phyloP scores from a whole-genome alignment of 2,888 invertebrate genomes.

The Papilio demoleus region DNA sequence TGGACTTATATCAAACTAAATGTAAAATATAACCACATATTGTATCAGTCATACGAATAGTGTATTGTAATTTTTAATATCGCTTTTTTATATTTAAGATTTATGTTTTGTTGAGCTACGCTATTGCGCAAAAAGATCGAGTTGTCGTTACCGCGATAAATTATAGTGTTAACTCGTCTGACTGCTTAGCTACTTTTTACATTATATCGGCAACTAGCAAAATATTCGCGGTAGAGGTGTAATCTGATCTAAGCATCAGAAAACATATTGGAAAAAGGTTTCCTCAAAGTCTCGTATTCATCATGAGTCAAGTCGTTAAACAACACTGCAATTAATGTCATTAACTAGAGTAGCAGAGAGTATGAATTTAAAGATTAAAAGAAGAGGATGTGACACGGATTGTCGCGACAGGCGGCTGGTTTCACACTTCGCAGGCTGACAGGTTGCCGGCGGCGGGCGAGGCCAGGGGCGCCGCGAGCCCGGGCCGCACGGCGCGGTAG shows the following conservation, averaged over 20 bases:
- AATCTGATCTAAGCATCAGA: no score
- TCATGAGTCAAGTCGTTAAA: background rate
- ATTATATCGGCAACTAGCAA: no score
- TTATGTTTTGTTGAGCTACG: background rate
- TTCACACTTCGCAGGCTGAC: slow-evolving; percentile 36
- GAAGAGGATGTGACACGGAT: slow-evolving; percentile 17
- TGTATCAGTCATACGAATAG: no score
- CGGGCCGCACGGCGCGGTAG: slow-evolving; percentile 39
- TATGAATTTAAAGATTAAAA: slow-evolving; percentile 12
- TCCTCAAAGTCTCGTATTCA: no score
- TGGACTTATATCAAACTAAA: background rate
- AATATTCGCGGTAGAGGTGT: no score
- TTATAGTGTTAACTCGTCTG: no score
- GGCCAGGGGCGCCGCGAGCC: slow-evolving; percentile 37
- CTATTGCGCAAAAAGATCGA: no score
- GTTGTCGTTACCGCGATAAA: no score
- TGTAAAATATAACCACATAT: background rate
- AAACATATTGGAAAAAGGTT: no score
- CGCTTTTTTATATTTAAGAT: background rate
- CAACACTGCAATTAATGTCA: background rate
- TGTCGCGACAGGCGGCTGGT: slow-evolving; percentile 29
- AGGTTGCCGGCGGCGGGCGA: slow-evolving; percentile 35
- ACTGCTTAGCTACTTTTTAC: no score
- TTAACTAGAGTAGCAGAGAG: background rate
- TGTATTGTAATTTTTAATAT: no score